These are phyloP conservation scores for Spea hammondii DNA, from an alignment of 2,797 vertebrate species.

Conservation along the genomic window DNA sequence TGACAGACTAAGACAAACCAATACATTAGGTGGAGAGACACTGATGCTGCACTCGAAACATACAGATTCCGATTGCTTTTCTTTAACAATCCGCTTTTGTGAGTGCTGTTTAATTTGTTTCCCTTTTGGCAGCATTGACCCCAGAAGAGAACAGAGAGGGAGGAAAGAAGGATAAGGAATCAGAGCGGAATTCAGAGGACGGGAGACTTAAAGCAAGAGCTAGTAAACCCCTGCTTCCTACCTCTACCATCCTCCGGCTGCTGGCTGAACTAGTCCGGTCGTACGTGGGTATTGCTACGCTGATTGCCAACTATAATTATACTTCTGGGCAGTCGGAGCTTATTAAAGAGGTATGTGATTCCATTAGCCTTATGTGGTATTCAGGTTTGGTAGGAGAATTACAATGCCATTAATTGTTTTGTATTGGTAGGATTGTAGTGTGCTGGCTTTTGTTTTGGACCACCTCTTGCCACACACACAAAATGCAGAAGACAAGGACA, in stretches of 20 bases:
- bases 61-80: too few species aligned
- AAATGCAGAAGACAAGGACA: conserved; percentile 92
- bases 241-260: conserved; percentile 92
- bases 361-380: neutral
- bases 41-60: too few species aligned
- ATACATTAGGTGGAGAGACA: too few species aligned
- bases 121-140: conserved; percentile 73
- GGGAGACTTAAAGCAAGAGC: conserved; percentile 85
- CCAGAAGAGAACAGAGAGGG: conserved; percentile 91
- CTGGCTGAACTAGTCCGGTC: conserved; percentile 92
- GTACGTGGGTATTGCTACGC: conserved; percentile 91
- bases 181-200: conserved; percentile 80
- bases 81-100: too few species aligned
- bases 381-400: neutral
- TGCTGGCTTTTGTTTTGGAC: conserved; percentile 92
- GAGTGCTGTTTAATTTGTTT: neutral
- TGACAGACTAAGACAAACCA: too few species aligned
- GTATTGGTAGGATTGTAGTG: conserved; percentile 85
- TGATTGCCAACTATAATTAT: conserved; percentile 93
- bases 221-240: conserved; percentile 94
- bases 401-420: conserved; percentile 25
- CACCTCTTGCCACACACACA: conserved; percentile 93
- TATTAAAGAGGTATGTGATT: conserved; percentile 82
- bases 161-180: conserved; percentile 90
- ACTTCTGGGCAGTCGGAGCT: conserved; percentile 92